phyloP scores from a whole-genome alignment of 2,888 invertebrate genomes.

The Agonopterix alstromeriana region DNA sequence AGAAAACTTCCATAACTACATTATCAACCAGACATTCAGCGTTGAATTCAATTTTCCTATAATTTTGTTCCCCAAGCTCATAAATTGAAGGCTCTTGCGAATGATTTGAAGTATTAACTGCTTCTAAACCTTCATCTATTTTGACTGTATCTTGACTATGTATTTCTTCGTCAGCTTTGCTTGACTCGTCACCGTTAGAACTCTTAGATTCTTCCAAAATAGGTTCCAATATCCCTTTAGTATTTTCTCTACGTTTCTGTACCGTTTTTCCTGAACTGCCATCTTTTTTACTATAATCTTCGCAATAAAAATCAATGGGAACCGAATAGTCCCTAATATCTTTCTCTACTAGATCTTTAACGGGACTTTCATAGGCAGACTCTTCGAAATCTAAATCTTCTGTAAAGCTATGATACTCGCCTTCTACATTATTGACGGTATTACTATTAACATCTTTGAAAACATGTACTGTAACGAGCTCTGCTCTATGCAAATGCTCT shows the following conservation, averaged over 20 bases:
- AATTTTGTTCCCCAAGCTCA: no score
- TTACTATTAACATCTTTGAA: conserved; percentile 26
- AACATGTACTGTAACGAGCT: conserved; percentile 10
- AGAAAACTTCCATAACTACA: conserved; percentile 10
- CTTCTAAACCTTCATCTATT: not conserved
- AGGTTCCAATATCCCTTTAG: conserved; percentile 45
- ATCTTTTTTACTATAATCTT: conserved; percentile 43
- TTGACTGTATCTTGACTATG: not conserved
- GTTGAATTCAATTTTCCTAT: no score
- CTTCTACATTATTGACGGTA: conserved; percentile 44
- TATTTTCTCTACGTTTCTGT: conserved; percentile 26
- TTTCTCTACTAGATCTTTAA: conserved; percentile 61
- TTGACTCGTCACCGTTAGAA: conserved; percentile 49
- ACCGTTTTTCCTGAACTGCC: conserved; percentile 44
- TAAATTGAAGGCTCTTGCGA: no score
- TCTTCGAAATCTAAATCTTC: conserved; percentile 54
- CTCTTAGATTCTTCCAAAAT: conserved; percentile 69
- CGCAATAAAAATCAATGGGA: conserved; percentile 60
- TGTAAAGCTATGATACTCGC: conserved; percentile 67
- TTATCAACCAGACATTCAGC: not conserved
- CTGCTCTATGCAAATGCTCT: conserved; percentile 23
- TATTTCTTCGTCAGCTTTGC: conserved; percentile 15
- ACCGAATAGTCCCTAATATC: conserved; percentile 70
- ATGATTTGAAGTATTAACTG: not conserved
- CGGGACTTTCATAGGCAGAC: conserved; percentile 58